Evolutionary conservation across 2,113 vertebrate genomes (phyloP).

Genomic region (Alligator sinensis): DNA sequence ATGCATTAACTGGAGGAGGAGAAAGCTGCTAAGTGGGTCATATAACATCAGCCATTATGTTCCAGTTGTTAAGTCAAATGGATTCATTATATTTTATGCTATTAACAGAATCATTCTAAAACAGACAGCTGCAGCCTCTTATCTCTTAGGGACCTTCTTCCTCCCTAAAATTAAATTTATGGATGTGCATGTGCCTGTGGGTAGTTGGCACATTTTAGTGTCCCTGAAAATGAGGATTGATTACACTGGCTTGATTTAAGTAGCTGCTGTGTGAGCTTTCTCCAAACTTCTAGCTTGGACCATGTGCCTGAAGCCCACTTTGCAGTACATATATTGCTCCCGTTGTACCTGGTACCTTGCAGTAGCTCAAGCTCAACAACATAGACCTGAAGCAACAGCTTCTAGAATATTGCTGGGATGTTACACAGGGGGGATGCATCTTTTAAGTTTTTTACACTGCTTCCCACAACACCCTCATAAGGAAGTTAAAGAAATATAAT

Average conservation of each 20-base stretch:
- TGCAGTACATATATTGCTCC: neutral
- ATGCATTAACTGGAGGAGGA: slow-evolving; percentile 1
- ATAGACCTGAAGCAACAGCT: neutral
- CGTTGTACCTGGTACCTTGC: neutral
- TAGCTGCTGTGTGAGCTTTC: neutral
- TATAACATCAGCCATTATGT: slow-evolving; percentile 38
- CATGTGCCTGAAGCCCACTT: neutral
- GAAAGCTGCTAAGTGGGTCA: slow-evolving; percentile 31
- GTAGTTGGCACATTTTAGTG: neutral
- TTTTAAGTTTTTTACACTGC: neutral
- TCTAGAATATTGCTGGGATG: neutral
- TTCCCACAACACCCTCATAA: too few relatives aligned
- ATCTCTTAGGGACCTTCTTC: neutral
- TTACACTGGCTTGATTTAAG: neutral
- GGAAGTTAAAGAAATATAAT: too few relatives aligned
- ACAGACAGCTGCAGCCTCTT: slow-evolving; percentile 43
- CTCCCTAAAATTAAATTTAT: slow-evolving; percentile 14
- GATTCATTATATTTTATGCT: slow-evolving; percentile 40
- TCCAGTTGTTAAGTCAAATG: slow-evolving; percentile 47
- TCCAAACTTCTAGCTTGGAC: neutral
- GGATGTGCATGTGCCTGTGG: neutral
- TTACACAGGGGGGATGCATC: neutral
- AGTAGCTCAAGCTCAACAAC: fast-evolving
- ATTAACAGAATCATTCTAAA: slow-evolving; percentile 3
- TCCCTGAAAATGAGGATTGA: neutral